Evolutionary conservation across 2,797 vertebrate genomes (phyloP).

Genomic region (Coregonus suidteri): DNA sequence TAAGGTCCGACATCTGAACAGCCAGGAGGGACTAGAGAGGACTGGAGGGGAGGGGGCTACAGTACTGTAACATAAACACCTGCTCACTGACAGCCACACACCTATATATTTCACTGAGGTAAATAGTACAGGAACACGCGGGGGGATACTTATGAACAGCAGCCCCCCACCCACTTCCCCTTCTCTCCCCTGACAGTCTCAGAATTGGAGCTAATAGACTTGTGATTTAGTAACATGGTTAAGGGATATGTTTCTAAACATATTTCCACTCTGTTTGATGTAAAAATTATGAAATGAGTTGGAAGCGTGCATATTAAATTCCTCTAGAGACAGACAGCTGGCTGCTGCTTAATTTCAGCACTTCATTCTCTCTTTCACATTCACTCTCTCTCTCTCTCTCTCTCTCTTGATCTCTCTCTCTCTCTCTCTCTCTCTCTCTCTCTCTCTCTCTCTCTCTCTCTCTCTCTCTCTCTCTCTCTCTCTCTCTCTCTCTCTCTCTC

Average conservation of each 20-base stretch:
- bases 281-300: conserved; percentile 64
- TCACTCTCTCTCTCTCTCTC: not conserved
- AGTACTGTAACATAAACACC: conserved; percentile 7
- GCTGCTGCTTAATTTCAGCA: not conserved
- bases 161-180: not conserved
- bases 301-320: conserved; percentile 65
- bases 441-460: too few relatives aligned
- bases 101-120: not conserved
- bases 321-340: not conserved
- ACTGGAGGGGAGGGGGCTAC: not conserved
- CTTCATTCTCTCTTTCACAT: not conserved
- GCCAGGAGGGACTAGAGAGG: conserved; percentile 9
- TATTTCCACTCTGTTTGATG: conserved; percentile 57
- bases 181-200: conserved; percentile 13
- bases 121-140: not conserved
- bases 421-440: too few relatives aligned
- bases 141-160: too few relatives aligned
- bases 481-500: not conserved
- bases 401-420: not conserved
- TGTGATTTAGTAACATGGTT: conserved; percentile 51
- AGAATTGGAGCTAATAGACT: conserved; percentile 24
- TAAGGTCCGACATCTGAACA: not conserved
- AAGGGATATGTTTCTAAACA: conserved; percentile 54
- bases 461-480: not conserved
- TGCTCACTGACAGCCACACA: not conserved